These are phyloP conservation scores for Meghimatium bilineatum DNA, from an alignment of 2,888 invertebrate genomes.

Conservation along the genomic window DNA sequence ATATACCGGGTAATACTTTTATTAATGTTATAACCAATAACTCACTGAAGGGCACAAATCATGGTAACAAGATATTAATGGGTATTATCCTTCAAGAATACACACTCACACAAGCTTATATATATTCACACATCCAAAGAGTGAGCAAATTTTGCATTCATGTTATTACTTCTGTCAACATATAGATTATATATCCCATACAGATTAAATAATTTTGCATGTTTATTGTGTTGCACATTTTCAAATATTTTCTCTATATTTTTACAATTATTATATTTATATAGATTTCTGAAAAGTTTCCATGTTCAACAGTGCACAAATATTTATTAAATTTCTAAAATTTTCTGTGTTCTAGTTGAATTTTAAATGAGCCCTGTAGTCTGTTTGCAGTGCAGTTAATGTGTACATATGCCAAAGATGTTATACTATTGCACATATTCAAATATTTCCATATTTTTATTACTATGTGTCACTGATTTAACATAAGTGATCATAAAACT, in stretches of 20 bases:
- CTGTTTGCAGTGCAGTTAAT: background rate
- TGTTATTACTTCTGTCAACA: background rate
- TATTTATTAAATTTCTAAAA: background rate
- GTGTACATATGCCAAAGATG: background rate
- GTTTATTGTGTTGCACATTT: background rate
- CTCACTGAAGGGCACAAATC: no score
- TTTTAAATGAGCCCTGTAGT: background rate
- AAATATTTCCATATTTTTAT: background rate
- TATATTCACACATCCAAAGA: no score
- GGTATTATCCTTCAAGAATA: no score
- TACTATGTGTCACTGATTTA: background rate
- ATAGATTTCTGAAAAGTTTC: no score
- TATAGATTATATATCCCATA: background rate
- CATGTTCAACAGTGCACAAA: no score
- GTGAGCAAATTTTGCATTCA: no score
- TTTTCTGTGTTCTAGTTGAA: background rate
- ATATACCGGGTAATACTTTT: no score
- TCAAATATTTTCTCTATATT: background rate
- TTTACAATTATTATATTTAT: background rate
- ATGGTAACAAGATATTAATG: no score
- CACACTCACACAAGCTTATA: no score
- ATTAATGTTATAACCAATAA: no score
- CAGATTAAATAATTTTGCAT: background rate
- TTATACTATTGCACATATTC: background rate
- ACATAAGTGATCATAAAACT: no score